Percentiles rank a stretch among this genome's conserved stretches.
Evolutionary conservation across 2,113 vertebrate species (phyloP).

Genomic region (Rhineura floridana): DNA sequence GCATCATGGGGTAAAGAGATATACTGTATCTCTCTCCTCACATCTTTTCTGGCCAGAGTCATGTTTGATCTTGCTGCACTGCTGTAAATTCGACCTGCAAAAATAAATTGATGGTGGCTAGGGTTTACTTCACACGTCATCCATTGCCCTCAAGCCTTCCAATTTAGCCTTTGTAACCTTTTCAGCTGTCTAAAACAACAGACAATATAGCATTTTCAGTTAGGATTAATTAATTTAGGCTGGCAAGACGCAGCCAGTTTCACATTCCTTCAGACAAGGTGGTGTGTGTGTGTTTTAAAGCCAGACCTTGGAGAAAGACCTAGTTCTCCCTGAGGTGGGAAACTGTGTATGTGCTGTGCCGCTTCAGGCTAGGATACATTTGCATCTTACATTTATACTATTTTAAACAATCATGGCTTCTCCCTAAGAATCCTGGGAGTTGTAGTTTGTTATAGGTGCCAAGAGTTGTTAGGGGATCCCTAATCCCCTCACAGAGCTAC

Average conservation of each 20-base stretch:
- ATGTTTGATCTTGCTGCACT: conserved; percentile 6
- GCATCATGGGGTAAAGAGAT: too few species aligned
- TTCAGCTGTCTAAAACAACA: conserved; percentile 53
- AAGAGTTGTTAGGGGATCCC: too few species aligned
- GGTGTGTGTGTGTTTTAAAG: conserved; percentile 30
- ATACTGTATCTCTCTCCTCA: not conserved
- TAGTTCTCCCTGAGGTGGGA: not conserved
- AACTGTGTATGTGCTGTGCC: not conserved
- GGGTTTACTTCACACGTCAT: not conserved
- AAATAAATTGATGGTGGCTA: conserved; percentile 2
- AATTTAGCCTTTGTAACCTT: conserved; percentile 48
- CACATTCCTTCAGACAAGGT: conserved; percentile 31
- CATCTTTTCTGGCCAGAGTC: not conserved
- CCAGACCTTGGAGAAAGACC: not conserved
- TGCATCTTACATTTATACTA: too few species aligned
- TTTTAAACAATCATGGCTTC: too few species aligned
- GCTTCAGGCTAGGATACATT: too few species aligned
- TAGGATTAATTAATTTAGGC: conserved; percentile 58
- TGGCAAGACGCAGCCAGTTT: conserved; percentile 48
- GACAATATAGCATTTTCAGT: conserved; percentile 57
- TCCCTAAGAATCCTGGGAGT: too few species aligned
- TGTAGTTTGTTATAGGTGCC: too few species aligned
- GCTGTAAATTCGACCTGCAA: not conserved
- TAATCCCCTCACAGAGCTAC: too few species aligned
- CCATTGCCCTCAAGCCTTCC: conserved; percentile 29